Evolutionary conservation across 2,113 vertebrate species (phyloP).

Genomic region (Malurus melanocephalus): DNA sequence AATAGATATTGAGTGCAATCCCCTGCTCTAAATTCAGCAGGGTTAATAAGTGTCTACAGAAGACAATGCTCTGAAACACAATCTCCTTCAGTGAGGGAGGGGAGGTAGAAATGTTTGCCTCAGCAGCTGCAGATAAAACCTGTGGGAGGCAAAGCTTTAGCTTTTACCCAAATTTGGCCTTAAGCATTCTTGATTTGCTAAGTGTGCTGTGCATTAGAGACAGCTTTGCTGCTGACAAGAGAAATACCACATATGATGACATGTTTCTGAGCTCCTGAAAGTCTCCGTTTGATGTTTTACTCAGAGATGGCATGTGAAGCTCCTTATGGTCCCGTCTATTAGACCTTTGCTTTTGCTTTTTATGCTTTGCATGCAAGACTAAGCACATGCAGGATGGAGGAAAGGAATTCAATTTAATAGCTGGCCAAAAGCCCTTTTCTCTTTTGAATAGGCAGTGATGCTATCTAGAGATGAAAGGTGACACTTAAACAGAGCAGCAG

Average conservation of each 20-base stretch:
- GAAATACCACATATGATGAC: slow-evolving; percentile 12
- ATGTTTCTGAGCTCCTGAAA: background rate
- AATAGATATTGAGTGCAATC: slow-evolving; percentile 80
- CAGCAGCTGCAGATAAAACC: slow-evolving; percentile 72
- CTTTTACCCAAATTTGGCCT: slow-evolving; percentile 65
- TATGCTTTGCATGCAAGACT: background rate
- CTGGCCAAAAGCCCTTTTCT: slow-evolving; percentile 23
- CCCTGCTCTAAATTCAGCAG: slow-evolving; percentile 71
- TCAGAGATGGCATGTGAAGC: background rate
- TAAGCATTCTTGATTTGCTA: slow-evolving; percentile 52
- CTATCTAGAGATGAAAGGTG: slow-evolving; percentile 38
- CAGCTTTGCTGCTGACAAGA: background rate
- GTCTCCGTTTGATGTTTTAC: slow-evolving; percentile 7
- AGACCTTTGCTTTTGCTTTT: background rate
- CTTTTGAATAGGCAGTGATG: background rate
- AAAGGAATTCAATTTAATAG: slow-evolving; percentile 3
- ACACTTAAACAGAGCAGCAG: background rate
- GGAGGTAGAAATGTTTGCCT: slow-evolving; percentile 63
- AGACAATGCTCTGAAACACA: slow-evolving; percentile 62
- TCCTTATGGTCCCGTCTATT: background rate
- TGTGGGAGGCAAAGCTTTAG: slow-evolving; percentile 67
- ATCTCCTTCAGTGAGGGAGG: slow-evolving; percentile 46
- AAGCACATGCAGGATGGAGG: background rate
- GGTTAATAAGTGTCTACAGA: slow-evolving; percentile 79
- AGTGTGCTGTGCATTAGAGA: slow-evolving; percentile 15